These are phyloP conservation scores for Peromyscus californicus DNA, from an alignment of 2,113 vertebrate species.

Conservation along the genomic window DNA sequence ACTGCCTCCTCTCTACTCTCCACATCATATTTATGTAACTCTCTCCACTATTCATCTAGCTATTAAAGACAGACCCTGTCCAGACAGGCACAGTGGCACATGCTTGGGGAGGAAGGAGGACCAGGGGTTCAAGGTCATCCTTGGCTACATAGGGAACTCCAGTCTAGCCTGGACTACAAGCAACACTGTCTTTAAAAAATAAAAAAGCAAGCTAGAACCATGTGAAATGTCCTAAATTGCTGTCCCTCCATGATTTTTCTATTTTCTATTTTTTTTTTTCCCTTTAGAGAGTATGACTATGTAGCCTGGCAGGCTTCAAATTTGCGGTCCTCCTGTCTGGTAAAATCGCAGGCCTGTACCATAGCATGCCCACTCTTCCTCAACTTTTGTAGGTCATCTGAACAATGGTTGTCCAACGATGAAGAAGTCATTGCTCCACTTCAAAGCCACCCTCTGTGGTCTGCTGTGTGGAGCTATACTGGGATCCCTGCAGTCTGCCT, in stretches of 20 bases:
- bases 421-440: background rate
- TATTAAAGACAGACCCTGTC: background rate
- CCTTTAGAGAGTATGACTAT: background rate
- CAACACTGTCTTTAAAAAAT: background rate
- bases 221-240: background rate
- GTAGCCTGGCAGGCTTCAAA: background rate
- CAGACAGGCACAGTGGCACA: background rate
- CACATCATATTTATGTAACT: background rate
- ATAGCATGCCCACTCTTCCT: background rate
- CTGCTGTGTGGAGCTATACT: background rate
- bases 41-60: background rate
- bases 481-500: background rate
- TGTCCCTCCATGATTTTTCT: background rate
- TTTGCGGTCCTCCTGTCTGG: background rate
- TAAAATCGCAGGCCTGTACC: background rate
- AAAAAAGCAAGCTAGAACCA: background rate
- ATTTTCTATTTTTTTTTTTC: rapidly evolving
- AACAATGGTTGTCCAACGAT: background rate
- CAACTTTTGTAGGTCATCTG: background rate
- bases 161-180: background rate
- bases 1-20: background rate
- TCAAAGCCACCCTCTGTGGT: background rate
- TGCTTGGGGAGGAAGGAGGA: too few species aligned
- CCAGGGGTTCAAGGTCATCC: background rate
- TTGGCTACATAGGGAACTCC: background rate